A percentile compares a stretch with the other conserved stretches of the same genome.
Conservation (phyloP, 2,888 invertebrate species). For the Hoplodrina blanda region DNA sequence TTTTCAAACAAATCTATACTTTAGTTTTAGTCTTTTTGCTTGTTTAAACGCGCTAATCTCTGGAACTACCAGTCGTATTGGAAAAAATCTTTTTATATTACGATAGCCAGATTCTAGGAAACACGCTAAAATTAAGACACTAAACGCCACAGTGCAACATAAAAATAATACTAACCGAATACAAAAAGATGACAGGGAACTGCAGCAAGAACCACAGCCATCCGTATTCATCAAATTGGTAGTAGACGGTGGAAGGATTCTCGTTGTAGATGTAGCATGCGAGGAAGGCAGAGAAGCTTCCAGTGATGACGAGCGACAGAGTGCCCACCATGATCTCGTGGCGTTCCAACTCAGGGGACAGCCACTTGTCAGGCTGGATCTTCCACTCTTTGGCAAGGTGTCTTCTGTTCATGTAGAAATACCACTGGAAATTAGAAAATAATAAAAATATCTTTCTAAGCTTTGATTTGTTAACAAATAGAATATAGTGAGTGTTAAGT, state of each 20-base stretch:
- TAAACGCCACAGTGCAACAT: neutral
- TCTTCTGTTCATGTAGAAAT: constrained; percentile 92
- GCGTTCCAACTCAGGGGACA: constrained; percentile 92
- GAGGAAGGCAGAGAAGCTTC: constrained; percentile 90
- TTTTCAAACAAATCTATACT: too few relatives aligned
- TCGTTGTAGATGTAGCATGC: constrained; percentile 93
- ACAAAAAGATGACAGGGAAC: constrained; percentile 92
- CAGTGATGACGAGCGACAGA: constrained; percentile 89
- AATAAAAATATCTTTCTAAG: neutral
- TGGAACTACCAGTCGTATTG: too few relatives aligned
- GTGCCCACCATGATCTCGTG: constrained; percentile 93
- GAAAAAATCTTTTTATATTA: too few relatives aligned
- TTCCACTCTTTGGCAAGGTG: constrained; percentile 93
- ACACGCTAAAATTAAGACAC: neutral
- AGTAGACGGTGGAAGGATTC: constrained; percentile 92
- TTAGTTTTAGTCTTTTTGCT: too few relatives aligned
- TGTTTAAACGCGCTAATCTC: too few relatives aligned
- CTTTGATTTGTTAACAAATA: neutral
- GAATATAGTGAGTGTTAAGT: too few relatives aligned
- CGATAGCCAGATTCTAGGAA: too few relatives aligned
- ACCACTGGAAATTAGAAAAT: constrained; percentile 90
- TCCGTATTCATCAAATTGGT: constrained; percentile 91
- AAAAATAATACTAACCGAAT: constrained; percentile 85
- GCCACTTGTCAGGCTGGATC: constrained; percentile 93
- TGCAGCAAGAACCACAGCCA: constrained; percentile 92